phyloP scores from a whole-genome alignment of 2,113 vertebrate species.

The Pterocles gutturalis region DNA sequence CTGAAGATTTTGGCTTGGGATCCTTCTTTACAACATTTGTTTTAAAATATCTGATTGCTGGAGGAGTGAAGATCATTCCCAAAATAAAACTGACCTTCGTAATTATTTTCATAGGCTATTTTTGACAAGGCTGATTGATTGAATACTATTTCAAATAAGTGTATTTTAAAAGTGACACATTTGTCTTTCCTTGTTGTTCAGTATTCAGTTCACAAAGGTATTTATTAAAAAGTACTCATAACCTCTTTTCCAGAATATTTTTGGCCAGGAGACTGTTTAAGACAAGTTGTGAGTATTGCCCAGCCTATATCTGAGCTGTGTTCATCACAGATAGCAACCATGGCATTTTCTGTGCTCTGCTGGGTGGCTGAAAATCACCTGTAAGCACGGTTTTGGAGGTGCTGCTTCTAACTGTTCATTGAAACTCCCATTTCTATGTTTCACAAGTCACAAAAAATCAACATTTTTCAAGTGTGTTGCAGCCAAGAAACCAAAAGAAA shows the following conservation, averaged over 20 bases:
- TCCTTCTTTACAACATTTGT: neutral
- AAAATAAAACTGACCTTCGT: neutral
- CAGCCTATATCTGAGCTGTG: neutral
- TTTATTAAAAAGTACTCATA: neutral
- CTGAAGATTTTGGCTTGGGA: neutral
- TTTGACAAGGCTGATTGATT: neutral
- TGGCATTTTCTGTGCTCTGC: neutral
- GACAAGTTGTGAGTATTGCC: neutral
- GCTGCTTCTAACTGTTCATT: rapidly evolving
- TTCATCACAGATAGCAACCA: neutral
- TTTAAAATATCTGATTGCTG: neutral
- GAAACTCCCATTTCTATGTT: neutral
- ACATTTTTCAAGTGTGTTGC: neutral
- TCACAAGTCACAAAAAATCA: neutral
- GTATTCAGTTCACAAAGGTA: neutral
- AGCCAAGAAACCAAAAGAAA: neutral
- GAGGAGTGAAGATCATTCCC: neutral
- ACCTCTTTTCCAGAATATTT: neutral
- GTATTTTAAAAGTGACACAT: neutral
- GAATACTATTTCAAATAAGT: neutral
- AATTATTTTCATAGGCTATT: neutral
- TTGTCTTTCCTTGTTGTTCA: neutral
- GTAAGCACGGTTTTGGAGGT: neutral
- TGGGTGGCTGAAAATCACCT: neutral
- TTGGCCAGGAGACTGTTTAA: neutral